Conservation (phyloP, 1,140 invertebrate species). For the Diachasma alloeum region DNA sequence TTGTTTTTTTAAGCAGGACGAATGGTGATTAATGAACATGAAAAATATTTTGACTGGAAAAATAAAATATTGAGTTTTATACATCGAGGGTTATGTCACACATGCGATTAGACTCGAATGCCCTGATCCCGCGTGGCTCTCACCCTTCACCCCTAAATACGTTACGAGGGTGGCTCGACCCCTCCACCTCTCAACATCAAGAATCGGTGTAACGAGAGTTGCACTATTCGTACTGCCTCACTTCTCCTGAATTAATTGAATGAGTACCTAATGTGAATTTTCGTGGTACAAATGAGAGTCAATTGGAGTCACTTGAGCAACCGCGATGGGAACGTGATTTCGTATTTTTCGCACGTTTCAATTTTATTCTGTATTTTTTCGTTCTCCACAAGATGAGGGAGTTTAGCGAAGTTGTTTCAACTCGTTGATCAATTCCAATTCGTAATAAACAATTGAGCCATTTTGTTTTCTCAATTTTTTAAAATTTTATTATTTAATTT, state of each 20-base stretch:
- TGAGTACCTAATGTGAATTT: conserved; percentile 5
- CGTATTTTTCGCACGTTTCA: conserved; percentile 2
- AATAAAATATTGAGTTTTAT: neutral
- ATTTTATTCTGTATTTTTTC: neutral
- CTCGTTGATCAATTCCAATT: too few species aligned
- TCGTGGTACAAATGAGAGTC: conserved; percentile 4
- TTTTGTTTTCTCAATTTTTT: too few species aligned
- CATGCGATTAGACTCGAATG: conserved; percentile 14
- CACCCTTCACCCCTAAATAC: neutral
- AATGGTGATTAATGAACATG: too few species aligned
- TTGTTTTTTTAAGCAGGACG: too few species aligned
- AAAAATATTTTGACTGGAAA: neutral
- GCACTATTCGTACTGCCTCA: neutral
- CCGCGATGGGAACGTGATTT: conserved; percentile 1
- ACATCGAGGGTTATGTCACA: neutral
- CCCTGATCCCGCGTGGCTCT: neutral
- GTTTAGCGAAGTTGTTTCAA: too few species aligned
- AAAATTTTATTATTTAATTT: too few species aligned
- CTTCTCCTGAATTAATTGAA: conserved; percentile 10
- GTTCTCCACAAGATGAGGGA: neutral
- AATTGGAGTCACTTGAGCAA: neutral
- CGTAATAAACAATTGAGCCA: too few species aligned
- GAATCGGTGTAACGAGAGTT: conserved; percentile 2
- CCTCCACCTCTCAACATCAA: neutral
- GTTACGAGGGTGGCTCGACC: conserved; percentile 2